phyloP scores from a whole-genome alignment of 2,113 vertebrate species.

The Spizaetus ornatus region DNA sequence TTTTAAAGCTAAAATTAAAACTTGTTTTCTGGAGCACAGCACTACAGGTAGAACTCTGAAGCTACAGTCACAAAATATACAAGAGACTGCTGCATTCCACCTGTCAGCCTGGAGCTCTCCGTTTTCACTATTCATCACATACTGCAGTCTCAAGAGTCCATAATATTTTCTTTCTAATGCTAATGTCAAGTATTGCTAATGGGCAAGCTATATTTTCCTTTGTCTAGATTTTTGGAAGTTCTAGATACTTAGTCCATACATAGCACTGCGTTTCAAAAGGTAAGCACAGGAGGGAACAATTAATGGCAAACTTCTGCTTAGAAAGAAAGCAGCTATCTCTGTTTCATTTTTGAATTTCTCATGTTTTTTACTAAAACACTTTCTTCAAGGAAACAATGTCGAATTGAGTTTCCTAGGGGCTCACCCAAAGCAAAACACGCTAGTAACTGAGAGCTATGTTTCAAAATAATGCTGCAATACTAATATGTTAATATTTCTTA shows the following conservation, averaged over 20 bases:
- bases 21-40: neutral
- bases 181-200: neutral
- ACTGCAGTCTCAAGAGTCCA: neutral
- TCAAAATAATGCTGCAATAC: neutral
- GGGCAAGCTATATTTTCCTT: neutral
- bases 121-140: neutral
- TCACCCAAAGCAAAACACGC: neutral
- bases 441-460: neutral
- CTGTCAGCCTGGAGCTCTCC: neutral
- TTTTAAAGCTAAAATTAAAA: neutral
- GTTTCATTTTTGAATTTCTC: neutral
- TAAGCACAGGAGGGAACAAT: neutral
- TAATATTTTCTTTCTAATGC: slow-evolving; percentile 6
- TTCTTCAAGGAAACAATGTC: neutral
- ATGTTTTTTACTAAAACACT: neutral
- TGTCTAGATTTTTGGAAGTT: neutral
- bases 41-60: neutral
- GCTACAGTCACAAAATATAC: neutral
- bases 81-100: neutral
- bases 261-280: neutral
- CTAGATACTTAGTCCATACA: neutral
- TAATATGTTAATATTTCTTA: neutral
- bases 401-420: neutral
- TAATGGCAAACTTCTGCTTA: neutral
- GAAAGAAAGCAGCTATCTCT: neutral